These are phyloP conservation scores for Tenthredo livida DNA, from an alignment of 2,888 invertebrate species.

Conservation along the genomic window DNA sequence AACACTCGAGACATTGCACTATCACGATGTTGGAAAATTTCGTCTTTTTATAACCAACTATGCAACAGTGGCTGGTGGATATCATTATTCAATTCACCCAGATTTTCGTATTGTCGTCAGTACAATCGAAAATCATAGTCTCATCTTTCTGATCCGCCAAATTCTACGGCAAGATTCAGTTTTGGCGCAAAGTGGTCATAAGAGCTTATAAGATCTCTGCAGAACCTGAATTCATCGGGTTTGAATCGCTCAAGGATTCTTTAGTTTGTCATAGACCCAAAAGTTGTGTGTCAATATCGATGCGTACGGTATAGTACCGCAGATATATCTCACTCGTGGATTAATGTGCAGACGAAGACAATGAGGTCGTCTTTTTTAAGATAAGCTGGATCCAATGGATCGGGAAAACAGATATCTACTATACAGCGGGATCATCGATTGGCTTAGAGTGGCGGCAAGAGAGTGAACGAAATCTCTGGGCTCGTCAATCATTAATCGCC, in stretches of 20 bases:
- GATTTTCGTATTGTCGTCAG: neutral
- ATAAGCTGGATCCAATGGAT: conserved; percentile 21
- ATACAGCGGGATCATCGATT: conserved; percentile 16
- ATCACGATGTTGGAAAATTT: conserved; percentile 8
- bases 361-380: conserved; percentile 35
- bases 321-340: neutral
- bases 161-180: neutral
- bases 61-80: neutral
- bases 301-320: neutral
- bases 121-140: neutral
- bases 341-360: conserved; percentile 40
- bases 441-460: neutral
- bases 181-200: neutral
- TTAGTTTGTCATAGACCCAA: neutral
- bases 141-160: neutral
- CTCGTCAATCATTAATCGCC: conserved; percentile 47
- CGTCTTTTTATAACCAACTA: neutral
- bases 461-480: conserved; percentile 14
- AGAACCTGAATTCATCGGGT: neutral
- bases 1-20: neutral
- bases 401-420: conserved; percentile 21
- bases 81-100: neutral
- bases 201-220: neutral
- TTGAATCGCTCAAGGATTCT: neutral
- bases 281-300: neutral